These are phyloP conservation scores for Amblyopsis hoosieri DNA, from an alignment of 2,797 vertebrate genomes.

Conservation along the genomic window DNA sequence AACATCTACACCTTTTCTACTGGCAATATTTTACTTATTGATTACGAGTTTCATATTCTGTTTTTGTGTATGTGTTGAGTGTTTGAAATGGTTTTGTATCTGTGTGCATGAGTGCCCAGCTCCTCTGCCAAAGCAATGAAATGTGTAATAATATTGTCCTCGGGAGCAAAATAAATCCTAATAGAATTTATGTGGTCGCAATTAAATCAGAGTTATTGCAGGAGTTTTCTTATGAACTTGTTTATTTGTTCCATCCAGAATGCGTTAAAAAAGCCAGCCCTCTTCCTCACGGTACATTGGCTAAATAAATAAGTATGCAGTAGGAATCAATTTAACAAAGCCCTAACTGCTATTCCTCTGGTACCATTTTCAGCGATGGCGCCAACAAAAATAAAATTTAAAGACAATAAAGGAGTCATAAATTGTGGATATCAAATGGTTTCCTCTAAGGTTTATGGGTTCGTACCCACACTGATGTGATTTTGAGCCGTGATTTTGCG, in stretches of 20 bases:
- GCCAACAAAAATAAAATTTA: constrained; percentile 62
- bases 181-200: constrained; percentile 69
- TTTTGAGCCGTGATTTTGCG: constrained; percentile 60
- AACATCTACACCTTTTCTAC: no score
- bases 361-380: constrained; percentile 52
- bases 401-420: constrained; percentile 71
- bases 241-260: constrained; percentile 70
- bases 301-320: constrained; percentile 70
- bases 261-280: constrained; percentile 65
- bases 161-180: constrained; percentile 55
- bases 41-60: neutral
- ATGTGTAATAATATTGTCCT: constrained; percentile 67
- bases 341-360: constrained; percentile 64
- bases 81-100: constrained; percentile 11
- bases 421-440: constrained; percentile 65
- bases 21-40: no score
- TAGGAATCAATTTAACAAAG: constrained; percentile 76
- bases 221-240: constrained; percentile 72
- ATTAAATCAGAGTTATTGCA: constrained; percentile 79
- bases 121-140: constrained; percentile 49
- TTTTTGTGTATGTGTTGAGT: neutral
- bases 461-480: constrained; percentile 54
- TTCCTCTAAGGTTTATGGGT: constrained; percentile 64
- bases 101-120: constrained; percentile 31
- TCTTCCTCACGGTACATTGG: constrained; percentile 37